Evolutionary conservation across 2,113 vertebrate species (phyloP).

Genomic region (Peucedramus taeniatus): DNA sequence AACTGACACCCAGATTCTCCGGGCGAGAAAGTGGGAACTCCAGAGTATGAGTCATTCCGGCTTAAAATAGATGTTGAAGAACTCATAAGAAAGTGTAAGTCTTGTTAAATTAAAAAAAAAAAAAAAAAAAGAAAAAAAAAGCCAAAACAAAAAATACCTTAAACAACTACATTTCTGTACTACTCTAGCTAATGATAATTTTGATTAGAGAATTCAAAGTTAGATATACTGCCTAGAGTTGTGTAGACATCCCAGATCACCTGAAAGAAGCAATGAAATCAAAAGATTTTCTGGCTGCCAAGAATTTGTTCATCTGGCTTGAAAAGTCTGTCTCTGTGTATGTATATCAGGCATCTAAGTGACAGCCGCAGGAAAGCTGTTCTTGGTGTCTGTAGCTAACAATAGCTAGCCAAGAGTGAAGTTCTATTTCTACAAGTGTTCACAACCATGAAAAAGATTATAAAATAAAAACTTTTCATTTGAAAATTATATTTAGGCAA

Average conservation of each 20-base stretch:
- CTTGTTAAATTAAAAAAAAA: not conserved
- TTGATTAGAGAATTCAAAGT: not conserved
- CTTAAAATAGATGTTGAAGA: not conserved
- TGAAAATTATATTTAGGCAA: not conserved
- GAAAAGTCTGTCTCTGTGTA: not conserved
- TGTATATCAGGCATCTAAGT: not conserved
- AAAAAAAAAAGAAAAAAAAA: not conserved
- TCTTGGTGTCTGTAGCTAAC: not conserved
- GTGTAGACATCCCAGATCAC: not conserved
- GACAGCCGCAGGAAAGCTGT: not conserved
- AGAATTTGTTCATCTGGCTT: not conserved
- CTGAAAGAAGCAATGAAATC: not conserved
- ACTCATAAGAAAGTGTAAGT: not conserved
- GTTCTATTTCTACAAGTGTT: not conserved
- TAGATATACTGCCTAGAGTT: not conserved
- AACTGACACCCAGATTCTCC: not conserved
- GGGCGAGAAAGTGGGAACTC: constrained; percentile 3
- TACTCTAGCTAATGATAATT: not conserved
- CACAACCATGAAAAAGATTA: not conserved
- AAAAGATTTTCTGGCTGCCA: not conserved
- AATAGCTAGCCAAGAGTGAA: not conserved
- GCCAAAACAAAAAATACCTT: not conserved
- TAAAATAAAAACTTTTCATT: not conserved
- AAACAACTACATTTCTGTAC: not conserved
- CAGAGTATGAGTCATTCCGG: not conserved